Percentiles rank a stretch among this genome's conserved stretches.
These are phyloP conservation scores for Cylloceria caligata DNA, from an alignment of 2,888 invertebrate genomes.

Conservation along the genomic window DNA sequence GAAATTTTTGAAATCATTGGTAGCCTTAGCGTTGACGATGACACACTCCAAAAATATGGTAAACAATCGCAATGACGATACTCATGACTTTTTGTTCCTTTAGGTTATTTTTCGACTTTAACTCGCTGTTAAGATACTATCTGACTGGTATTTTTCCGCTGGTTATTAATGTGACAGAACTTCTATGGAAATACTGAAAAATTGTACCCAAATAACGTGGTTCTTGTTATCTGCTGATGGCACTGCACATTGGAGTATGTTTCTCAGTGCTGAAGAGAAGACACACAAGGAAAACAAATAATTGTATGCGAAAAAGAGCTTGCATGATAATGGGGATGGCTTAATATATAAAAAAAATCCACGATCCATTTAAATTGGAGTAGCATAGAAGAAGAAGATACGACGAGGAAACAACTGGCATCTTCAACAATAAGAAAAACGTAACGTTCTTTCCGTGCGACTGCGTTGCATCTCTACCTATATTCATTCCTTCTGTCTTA, in stretches of 20 bases:
- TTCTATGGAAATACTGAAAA: neutral
- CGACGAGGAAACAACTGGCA: slow-evolving; percentile 19
- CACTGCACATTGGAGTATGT: neutral
- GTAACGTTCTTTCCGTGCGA: neutral
- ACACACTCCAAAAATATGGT: neutral
- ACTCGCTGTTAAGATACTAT: neutral
- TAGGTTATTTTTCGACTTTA: neutral
- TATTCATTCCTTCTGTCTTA: slow-evolving; percentile 7
- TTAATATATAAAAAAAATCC: slow-evolving; percentile 31
- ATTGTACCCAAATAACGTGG: neutral
- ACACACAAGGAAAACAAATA: slow-evolving; percentile 1
- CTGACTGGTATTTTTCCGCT: neutral
- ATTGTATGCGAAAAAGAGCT: slow-evolving; percentile 1
- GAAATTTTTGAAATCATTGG: neutral
- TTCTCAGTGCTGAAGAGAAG: neutral
- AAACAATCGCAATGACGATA: neutral
- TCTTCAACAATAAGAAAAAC: slow-evolving; percentile 38
- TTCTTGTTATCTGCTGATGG: neutral
- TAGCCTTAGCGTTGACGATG: no score
- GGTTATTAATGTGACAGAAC: neutral
- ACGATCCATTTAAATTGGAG: slow-evolving; percentile 52
- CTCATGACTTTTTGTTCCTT: no score
- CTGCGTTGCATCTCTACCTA: slow-evolving; percentile 1
- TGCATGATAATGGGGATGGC: neutral
- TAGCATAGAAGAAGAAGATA: slow-evolving; percentile 14